A percentile compares a stretch with the other conserved stretches of the same genome.
Conservation (phyloP, 1,140 invertebrate genomes). For the Drosophila pseudoananassae region DNA sequence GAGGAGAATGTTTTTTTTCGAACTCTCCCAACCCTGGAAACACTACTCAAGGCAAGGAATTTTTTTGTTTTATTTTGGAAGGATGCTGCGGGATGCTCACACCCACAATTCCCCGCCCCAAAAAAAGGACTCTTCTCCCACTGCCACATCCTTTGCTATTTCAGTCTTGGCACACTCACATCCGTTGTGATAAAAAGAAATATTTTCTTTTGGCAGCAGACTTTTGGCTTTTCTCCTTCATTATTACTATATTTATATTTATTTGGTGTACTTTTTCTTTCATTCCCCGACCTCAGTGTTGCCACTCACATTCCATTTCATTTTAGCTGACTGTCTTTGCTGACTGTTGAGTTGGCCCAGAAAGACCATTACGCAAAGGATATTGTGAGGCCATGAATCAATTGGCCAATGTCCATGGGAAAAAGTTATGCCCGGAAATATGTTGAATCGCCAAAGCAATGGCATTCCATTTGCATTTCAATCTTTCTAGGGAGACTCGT, state of each 20-base stretch:
- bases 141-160: conserved; percentile 54
- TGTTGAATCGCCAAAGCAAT: conserved; percentile 67
- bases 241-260: conserved; percentile 83
- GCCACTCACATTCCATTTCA: conserved; percentile 55
- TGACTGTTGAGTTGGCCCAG: conserved; percentile 57
- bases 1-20: conserved; percentile 13
- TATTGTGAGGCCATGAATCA: conserved; percentile 79
- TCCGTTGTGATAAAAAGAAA: conserved; percentile 83
- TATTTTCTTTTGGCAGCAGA: conserved; percentile 82
- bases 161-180: conserved; percentile 80
- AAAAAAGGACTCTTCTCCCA: conserved; percentile 6
- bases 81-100: conserved; percentile 34
- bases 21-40: conserved; percentile 5
- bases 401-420: conserved; percentile 71
- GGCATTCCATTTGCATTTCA: conserved; percentile 71
- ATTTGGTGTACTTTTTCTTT: conserved; percentile 61
- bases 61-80: conserved; percentile 57
- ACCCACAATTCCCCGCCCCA: background rate
- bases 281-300: conserved; percentile 7
- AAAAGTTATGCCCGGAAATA: conserved; percentile 70
- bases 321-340: conserved; percentile 67
- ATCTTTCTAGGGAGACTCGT: background rate
- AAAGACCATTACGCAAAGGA: conserved; percentile 76
- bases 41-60: conserved; percentile 38
- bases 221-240: conserved; percentile 68